Percentiles rank a stretch among this genome's conserved stretches.
phyloP scores from a whole-genome alignment of 2,113 vertebrate species.

The Albula goreensis region DNA sequence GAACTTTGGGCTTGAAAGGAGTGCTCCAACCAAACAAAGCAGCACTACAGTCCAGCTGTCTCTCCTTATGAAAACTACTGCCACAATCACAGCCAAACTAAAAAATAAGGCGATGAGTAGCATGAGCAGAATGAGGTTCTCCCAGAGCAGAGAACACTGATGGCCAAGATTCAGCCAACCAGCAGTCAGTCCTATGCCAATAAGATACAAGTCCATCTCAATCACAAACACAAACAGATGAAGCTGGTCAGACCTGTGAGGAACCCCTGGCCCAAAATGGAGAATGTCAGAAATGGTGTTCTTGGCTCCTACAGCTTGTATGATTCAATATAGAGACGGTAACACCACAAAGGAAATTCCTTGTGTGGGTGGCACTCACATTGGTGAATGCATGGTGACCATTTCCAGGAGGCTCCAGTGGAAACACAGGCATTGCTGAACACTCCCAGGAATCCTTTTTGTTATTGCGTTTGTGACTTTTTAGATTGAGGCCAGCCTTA shows the following conservation, averaged over 20 bases:
- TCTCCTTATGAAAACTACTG: background rate
- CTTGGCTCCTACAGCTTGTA: background rate
- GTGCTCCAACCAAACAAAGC: constrained; percentile 20
- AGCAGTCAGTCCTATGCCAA: no score
- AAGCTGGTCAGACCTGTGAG: background rate
- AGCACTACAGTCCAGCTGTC: background rate
- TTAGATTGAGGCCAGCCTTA: background rate
- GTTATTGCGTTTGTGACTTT: background rate
- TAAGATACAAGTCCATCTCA: background rate
- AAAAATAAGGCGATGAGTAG: background rate
- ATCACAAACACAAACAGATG: background rate
- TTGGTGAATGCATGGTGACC: background rate
- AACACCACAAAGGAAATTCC: background rate
- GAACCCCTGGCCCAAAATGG: background rate
- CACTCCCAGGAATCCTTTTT: background rate
- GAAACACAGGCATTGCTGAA: background rate
- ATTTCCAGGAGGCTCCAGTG: background rate
- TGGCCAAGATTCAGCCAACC: background rate
- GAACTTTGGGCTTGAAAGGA: background rate
- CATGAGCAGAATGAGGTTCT: background rate
- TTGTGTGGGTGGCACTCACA: background rate
- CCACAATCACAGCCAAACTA: constrained; percentile 2
- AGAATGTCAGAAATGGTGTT: background rate
- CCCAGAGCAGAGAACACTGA: background rate
- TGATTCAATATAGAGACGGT: no score